Conservation (phyloP, 1,140 invertebrate genomes). For the Brachionus rubens region DNA sequence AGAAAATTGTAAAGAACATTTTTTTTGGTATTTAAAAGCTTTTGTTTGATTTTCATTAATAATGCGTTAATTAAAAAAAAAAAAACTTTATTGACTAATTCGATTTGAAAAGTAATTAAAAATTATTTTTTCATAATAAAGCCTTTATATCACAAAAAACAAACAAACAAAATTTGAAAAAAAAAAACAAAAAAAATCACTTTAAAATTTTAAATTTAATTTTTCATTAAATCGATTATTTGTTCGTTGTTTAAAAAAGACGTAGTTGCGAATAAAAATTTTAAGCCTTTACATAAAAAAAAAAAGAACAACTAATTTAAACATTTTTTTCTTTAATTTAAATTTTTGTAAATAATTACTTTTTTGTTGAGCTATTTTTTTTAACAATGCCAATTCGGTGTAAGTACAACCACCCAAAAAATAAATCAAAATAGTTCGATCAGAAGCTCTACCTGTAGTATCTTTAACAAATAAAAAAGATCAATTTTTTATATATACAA, state of each 20-base stretch:
- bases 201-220: no score
- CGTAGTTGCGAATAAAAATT: constrained; percentile 41
- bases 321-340: not conserved
- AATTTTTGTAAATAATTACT: not conserved
- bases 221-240: constrained; percentile 18
- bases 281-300: constrained; percentile 4
- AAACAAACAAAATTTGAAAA: not conserved
- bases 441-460: not conserved
- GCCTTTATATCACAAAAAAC: no score
- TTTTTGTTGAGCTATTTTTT: constrained; percentile 28
- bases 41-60: no score
- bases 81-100: no score
- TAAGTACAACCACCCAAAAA: constrained; percentile 38
- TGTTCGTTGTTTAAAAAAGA: constrained; percentile 20
- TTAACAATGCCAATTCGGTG: constrained; percentile 7
- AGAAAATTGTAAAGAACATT: no score
- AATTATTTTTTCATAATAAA: no score
- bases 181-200: no score
- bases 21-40: no score
- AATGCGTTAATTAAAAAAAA: no score
- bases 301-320: no score
- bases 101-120: no score
- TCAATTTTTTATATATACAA: no score
- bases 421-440: constrained; percentile 9
- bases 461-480: not conserved